These are phyloP conservation scores for Automeris io DNA, from an alignment of 2,888 invertebrate species.

Conservation along the genomic window DNA sequence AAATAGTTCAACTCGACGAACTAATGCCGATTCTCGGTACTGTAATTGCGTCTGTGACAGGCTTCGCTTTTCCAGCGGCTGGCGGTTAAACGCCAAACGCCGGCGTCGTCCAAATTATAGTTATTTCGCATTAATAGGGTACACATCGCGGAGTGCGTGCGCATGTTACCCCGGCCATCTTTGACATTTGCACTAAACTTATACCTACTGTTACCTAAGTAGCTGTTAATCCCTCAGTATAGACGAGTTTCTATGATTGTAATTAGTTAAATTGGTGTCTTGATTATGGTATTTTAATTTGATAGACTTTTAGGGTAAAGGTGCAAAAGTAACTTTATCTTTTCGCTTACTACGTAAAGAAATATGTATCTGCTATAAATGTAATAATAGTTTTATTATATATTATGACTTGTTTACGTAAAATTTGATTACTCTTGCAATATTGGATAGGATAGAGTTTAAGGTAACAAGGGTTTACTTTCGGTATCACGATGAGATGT, in stretches of 20 bases:
- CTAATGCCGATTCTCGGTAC: slow-evolving; percentile 75
- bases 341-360: too few relatives aligned
- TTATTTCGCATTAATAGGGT: slow-evolving; percentile 69
- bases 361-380: too few relatives aligned
- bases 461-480: too few relatives aligned
- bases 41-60: slow-evolving; percentile 75
- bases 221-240: slow-evolving; percentile 5
- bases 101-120: slow-evolving; percentile 63
- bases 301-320: neutral
- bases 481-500: too few relatives aligned
- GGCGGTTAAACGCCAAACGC: slow-evolving; percentile 58
- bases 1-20: slow-evolving; percentile 71
- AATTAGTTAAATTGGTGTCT: neutral
- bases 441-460: too few relatives aligned
- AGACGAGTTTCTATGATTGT: neutral
- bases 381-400: too few relatives aligned
- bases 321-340: neutral
- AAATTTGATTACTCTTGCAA: too few relatives aligned
- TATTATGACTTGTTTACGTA: too few relatives aligned
- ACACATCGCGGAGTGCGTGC: slow-evolving; percentile 58
- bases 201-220: slow-evolving; percentile 8
- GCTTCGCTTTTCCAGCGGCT: slow-evolving; percentile 65
- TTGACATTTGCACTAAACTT: slow-evolving; percentile 42
- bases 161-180: slow-evolving; percentile 45
- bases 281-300: neutral